Percentiles rank a stretch among this genome's conserved stretches.
phyloP scores from a whole-genome alignment of 92 coral and sea anemone species.

The Siderastrea radians region DNA sequence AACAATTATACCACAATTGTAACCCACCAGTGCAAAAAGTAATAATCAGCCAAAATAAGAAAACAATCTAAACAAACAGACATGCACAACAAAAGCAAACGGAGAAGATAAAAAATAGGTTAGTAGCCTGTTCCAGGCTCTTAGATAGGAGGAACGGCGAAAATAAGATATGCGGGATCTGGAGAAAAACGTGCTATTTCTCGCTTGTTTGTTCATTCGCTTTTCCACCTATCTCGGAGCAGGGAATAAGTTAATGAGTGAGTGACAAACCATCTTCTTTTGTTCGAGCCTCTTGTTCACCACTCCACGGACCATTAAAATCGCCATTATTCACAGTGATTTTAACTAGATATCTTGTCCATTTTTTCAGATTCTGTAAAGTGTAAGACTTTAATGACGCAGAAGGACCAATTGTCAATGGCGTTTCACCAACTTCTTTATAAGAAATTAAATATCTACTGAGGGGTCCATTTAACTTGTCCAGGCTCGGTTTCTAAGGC shows the following conservation, averaged over 20 bases:
- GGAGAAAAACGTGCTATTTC: no score
- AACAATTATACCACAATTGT: no score
- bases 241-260: not conserved
- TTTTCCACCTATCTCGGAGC: no score
- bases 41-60: no score
- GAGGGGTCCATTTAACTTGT: constrained; percentile 5
- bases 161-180: no score
- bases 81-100: no score
- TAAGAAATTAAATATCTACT: constrained; percentile 12
- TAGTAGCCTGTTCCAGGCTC: no score
- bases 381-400: not conserved
- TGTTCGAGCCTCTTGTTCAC: not conserved
- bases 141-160: no score
- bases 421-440: not conserved
- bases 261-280: constrained; percentile 29
- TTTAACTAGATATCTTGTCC: constrained; percentile 22
- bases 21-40: no score
- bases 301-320: constrained; percentile 29
- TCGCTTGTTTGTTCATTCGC: no score
- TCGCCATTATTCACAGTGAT: constrained; percentile 18
- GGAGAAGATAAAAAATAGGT: no score
- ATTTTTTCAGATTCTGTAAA: constrained; percentile 15
- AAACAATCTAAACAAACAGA: no score
- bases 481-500: not conserved
- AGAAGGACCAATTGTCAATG: not conserved